A percentile compares a stretch with the other conserved stretches of the same genome.
phyloP scores from a whole-genome alignment of 2,888 invertebrate species.

The Pilophorus perplexus region DNA sequence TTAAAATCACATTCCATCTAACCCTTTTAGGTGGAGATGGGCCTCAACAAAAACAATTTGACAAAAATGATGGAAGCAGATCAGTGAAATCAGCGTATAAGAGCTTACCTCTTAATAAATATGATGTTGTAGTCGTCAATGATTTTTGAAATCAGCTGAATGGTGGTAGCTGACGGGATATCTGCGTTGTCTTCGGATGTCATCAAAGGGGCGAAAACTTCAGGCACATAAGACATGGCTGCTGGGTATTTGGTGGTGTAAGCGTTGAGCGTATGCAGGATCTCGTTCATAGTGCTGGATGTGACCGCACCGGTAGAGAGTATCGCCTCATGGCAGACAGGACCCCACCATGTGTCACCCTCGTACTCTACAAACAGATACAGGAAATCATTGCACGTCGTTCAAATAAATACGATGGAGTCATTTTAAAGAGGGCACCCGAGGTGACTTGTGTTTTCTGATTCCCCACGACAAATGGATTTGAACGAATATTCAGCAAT shows the following conservation, averaged over 20 bases:
- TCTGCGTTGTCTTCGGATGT: conserved; percentile 43
- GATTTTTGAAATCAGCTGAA: conserved; percentile 45
- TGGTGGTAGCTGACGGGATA: conserved; percentile 44
- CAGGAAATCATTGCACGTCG: neutral
- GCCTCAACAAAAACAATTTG: too few relatives aligned
- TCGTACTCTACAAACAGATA: conserved; percentile 45
- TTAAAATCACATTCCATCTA: too few relatives aligned
- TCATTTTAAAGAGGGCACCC: too few relatives aligned
- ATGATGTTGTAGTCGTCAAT: conserved; percentile 46
- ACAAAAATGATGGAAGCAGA: neutral
- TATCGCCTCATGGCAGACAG: conserved; percentile 45
- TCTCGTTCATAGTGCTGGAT: conserved; percentile 52
- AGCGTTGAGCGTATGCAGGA: conserved; percentile 53
- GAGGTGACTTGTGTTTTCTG: too few relatives aligned
- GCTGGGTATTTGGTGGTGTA: conserved; percentile 51
- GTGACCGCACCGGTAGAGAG: conserved; percentile 50
- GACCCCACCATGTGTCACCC: conserved; percentile 46
- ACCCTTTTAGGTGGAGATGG: too few relatives aligned
- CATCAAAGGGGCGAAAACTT: conserved; percentile 48
- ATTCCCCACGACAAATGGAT: too few relatives aligned
- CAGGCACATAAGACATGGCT: conserved; percentile 44
- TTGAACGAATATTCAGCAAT: too few relatives aligned
- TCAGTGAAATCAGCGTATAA: neutral
- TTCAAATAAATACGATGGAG: too few relatives aligned
- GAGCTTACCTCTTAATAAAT: conserved; percentile 45